These are phyloP conservation scores for Cyprinodon variegatus DNA, from an alignment of 2,113 vertebrate species.

Conservation along the genomic window DNA sequence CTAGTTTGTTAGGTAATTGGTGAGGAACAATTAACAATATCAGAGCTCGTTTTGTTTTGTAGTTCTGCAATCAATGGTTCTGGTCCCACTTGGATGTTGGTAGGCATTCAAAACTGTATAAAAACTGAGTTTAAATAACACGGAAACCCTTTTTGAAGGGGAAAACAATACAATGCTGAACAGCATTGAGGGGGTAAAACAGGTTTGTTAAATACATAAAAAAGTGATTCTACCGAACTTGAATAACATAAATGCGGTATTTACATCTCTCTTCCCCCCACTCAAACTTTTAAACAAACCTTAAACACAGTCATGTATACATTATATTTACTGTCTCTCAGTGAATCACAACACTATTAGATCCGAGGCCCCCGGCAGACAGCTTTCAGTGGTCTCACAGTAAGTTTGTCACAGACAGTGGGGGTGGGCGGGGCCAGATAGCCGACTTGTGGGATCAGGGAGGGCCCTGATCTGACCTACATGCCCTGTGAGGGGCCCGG, in stretches of 20 bases:
- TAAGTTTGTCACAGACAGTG: conserved; percentile 24
- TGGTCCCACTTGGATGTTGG: conserved; percentile 77
- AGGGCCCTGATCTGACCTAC: conserved; percentile 63
- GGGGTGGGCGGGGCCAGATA: conserved; percentile 35
- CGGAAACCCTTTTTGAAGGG: conserved; percentile 73
- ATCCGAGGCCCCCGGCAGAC: conserved; percentile 43
- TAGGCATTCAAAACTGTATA: conserved; percentile 73
- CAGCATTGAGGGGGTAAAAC: conserved; percentile 73
- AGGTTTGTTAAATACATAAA: conserved; percentile 75
- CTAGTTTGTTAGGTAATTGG: conserved; percentile 51
- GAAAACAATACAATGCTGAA: conserved; percentile 73
- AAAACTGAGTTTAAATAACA: conserved; percentile 68
- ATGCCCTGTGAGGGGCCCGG: conserved; percentile 94
- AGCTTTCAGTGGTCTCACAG: conserved; percentile 31
- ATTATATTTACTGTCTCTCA: conserved; percentile 52
- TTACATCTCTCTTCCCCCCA: conserved; percentile 82
- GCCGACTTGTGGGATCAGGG: background rate
- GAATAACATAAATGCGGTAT: conserved; percentile 90
- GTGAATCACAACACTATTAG: conserved; percentile 58
- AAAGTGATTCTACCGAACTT: conserved; percentile 76
- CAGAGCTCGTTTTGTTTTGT: conserved; percentile 52
- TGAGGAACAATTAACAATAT: conserved; percentile 54
- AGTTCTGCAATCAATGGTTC: conserved; percentile 68
- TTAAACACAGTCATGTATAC: conserved; percentile 71
- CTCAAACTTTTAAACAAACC: conserved; percentile 74